Evolutionary conservation across 1,140 invertebrate species (phyloP), one percentile per base, ranked within the genome.

Genomic region (Drosophila setifemur): DNA sequence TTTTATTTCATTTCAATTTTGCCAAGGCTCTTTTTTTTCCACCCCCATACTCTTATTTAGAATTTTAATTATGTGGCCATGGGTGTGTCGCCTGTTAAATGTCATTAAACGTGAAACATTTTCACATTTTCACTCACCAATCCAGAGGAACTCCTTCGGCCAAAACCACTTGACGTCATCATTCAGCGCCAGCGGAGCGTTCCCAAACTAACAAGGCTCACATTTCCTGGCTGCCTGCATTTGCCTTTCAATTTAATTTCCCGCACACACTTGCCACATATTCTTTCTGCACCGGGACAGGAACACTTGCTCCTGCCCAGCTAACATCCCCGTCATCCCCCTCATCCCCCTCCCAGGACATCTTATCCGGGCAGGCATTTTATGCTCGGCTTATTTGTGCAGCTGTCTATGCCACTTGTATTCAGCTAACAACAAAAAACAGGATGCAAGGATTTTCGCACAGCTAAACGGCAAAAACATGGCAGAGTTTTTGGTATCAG

Each of bases 191-290:
- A 72, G 70, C 81, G 54, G 63, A 48, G 70, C 79, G 81, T 79
- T 60, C 66, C 67, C 50, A 72, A 79, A 79, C 81, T 83, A 83
- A 86, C 81, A 83, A 83, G 79, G 79, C 81, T 67, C 66, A 55
- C 70, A 67, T 83, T 71, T 74, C 58, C 74, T 43, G 58, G 45
- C 63, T 49, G 28, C 63, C 40, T 44, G 52, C 57, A 61, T 40
- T 73, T 73, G 68, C 60, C 52, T 71, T 79, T 74, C 64, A 74
- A 79, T 79, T 82, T 82, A 64, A 77, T 77, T 71, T 83, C 23
- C 50, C 45, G 21, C 48, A 53, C 19, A 29, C 44, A 26, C 7
- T n/a, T n/a, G n/a, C 8, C 16, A 9, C 12, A 4, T 21, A 37
- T 26, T 23, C n/a, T 39, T 35, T 28, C 5, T 28, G 37, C 7